These are phyloP conservation scores for Porites rus DNA, from an alignment of 92 coral and sea anemone species.

Conservation along the genomic window DNA sequence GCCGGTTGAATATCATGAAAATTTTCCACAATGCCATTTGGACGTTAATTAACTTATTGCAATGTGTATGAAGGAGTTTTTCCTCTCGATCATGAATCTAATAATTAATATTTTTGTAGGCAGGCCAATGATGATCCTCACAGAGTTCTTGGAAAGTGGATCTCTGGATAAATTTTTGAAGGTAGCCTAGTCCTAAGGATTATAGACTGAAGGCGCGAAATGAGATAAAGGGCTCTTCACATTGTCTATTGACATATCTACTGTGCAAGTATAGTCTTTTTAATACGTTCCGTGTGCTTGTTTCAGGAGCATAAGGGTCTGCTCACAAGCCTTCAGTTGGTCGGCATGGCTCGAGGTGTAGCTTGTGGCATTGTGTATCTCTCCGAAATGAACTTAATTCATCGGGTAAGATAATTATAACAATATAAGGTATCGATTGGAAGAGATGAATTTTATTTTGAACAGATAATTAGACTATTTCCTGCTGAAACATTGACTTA, in stretches of 20 bases:
- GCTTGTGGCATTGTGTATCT: slow-evolving; percentile 88
- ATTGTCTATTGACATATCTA: no score
- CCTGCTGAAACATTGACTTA: no score
- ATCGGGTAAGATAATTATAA: slow-evolving; percentile 63
- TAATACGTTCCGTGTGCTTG: no score
- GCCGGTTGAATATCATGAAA: no score
- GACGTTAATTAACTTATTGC: not conserved
- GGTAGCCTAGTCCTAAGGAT: slow-evolving; percentile 31
- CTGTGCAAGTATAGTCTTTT: no score
- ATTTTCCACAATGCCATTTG: no score
- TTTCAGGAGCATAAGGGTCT: slow-evolving; percentile 66
- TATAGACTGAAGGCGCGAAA: no score
- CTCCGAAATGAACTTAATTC: slow-evolving; percentile 87
- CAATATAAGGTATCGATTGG: not conserved
- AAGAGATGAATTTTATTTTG: not conserved
- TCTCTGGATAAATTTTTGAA: slow-evolving; percentile 81
- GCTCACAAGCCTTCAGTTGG: slow-evolving; percentile 78
- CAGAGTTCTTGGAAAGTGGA: slow-evolving; percentile 88
- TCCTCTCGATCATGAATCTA: no score
- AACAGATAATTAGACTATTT: not conserved
- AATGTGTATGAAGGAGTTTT: not conserved
- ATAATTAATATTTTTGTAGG: slow-evolving; percentile 39
- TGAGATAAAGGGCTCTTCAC: no score
- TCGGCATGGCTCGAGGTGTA: slow-evolving; percentile 95
- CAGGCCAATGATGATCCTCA: slow-evolving; percentile 88